Conservation (phyloP, 2,797 vertebrate species). For the Anabacerthia variegaticeps region DNA sequence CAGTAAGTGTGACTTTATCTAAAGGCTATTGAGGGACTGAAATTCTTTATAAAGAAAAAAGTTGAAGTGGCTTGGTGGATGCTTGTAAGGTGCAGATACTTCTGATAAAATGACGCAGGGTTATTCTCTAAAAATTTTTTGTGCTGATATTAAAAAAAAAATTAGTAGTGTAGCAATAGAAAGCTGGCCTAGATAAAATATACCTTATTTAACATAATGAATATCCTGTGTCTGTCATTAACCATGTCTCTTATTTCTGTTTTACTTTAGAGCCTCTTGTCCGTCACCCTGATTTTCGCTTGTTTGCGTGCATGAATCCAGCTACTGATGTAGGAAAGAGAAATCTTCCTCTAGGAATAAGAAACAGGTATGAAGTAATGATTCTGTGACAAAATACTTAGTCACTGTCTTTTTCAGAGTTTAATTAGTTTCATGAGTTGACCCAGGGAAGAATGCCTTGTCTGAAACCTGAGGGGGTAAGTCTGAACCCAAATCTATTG, state of each 20-base stretch:
- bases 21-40: neutral
- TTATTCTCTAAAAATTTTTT: neutral
- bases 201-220: neutral
- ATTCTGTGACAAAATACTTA: neutral
- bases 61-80: neutral
- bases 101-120: neutral
- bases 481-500: neutral
- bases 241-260: neutral
- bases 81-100: neutral
- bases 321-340: slow-evolving; percentile 97
- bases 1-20: neutral
- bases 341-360: slow-evolving; percentile 94
- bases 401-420: neutral
- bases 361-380: slow-evolving; percentile 85
- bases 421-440: neutral
- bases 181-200: neutral
- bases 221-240: neutral
- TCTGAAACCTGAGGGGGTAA: neutral
- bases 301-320: slow-evolving; percentile 99
- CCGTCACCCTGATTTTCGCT: slow-evolving; percentile 90
- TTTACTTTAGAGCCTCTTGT: slow-evolving; percentile 84
- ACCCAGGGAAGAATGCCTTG: neutral
- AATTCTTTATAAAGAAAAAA: neutral
- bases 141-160: neutral
- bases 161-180: neutral